Percentiles rank a stretch among this genome's conserved stretches.
Conservation (phyloP, 2,888 invertebrate genomes). For the Megalurothrips usitatus region DNA sequence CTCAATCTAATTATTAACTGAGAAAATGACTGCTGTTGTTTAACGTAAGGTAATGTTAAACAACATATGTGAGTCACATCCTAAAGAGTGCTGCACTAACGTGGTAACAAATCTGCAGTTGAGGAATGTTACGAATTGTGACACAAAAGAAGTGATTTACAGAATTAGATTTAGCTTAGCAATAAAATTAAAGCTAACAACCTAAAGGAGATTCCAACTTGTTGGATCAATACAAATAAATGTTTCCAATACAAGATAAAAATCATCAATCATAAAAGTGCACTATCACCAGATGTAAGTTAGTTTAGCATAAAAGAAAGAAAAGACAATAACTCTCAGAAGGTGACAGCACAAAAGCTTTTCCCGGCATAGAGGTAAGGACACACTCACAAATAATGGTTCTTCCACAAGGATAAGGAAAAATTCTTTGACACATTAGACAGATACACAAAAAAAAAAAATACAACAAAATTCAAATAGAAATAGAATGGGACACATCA, state of each 20-base stretch:
- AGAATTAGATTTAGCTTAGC: too few relatives aligned
- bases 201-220: not conserved
- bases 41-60: too few relatives aligned
- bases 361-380: constrained; percentile 15
- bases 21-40: too few relatives aligned
- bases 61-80: too few relatives aligned
- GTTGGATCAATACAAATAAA: not conserved
- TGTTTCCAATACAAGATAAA: not conserved
- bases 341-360: constrained; percentile 8
- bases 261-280: constrained; percentile 14
- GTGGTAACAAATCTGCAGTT: too few relatives aligned
- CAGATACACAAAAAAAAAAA: not conserved
- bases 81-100: too few relatives aligned
- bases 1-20: too few relatives aligned
- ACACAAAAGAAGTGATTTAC: too few relatives aligned
- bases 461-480: not conserved
- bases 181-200: not conserved
- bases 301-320: not conserved
- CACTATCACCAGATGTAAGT: not conserved
- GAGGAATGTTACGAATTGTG: too few relatives aligned
- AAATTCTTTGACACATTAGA: not conserved
- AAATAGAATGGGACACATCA: not conserved
- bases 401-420: not conserved
- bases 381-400: constrained; percentile 1
- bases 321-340: not conserved